Percentiles rank a stretch among this genome's conserved stretches.
phyloP scores from a whole-genome alignment of 2,888 invertebrate species.

The Archaeoteleia sp. region DNA sequence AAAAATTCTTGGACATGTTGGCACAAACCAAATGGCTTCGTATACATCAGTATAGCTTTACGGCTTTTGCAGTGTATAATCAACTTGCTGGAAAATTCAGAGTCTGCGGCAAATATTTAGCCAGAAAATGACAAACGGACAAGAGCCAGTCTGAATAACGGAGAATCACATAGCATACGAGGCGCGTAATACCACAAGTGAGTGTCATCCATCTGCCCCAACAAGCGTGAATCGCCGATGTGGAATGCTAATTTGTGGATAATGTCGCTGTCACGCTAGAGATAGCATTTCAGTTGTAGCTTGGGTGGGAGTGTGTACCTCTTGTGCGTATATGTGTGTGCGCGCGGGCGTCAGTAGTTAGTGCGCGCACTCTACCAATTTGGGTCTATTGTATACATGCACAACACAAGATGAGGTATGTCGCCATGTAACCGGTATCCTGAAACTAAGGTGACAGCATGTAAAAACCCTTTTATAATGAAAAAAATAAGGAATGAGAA shows the following conservation, averaged over 20 bases:
- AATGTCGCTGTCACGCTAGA: conserved; percentile 20
- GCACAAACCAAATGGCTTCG: too few species aligned
- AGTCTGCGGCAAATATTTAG: not conserved
- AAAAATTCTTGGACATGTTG: too few species aligned
- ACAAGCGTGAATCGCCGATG: conserved; percentile 30
- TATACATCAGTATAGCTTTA: too few species aligned
- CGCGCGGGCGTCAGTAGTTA: too few species aligned
- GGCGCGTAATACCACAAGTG: conserved; percentile 21
- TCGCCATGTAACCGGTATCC: too few species aligned
- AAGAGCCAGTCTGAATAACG: conserved; percentile 1
- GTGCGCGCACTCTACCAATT: conserved; percentile 1
- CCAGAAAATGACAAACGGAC: not conserved
- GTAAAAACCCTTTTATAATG: too few species aligned
- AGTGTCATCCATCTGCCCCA: conserved; percentile 32
- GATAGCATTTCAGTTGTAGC: conserved; percentile 21
- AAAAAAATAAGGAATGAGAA: too few species aligned
- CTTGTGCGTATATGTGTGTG: too few species aligned
- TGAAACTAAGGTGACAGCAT: too few species aligned
- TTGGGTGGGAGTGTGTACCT: not conserved
- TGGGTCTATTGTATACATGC: conserved; percentile 1
- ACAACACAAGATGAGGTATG: not conserved
- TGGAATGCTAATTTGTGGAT: conserved; percentile 39
- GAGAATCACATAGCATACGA: conserved; percentile 10
- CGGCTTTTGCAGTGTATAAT: too few species aligned
- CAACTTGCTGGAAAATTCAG: not conserved